Base-by-base conservation (phyloP, 2,888 invertebrate genomes). In the Ethmia dodecea region DNA sequence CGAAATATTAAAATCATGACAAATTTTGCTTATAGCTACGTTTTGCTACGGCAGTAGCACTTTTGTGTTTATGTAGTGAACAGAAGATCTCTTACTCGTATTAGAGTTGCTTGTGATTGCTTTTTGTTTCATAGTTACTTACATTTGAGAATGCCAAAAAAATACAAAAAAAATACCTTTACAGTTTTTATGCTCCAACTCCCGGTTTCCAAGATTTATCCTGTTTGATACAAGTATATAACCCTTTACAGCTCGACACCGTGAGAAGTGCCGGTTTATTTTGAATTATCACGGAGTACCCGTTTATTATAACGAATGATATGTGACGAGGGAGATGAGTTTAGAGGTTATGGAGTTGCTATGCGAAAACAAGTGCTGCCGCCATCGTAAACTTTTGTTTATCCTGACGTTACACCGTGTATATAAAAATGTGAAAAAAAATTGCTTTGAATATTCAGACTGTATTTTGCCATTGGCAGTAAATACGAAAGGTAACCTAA, bases 171-270 rank as follows among this genome's bases (percentile, higher is more conserved):
- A n/a, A n/a, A n/a, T n/a, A n/a, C n/a, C n/a, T n/a, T n/a, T n/a
- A n/a, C n/a, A n/a, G n/a, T 18, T 26, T 26, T 26, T 2, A 11
- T 12, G 1, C 11, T 8, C 22, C 22, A 6, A 24, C 44, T 47
- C 45, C 27, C 20, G 11, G 32, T 27, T 44, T 51, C 40, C 12
- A 18, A 54, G 55, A 56, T 56, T 53, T 53, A 56, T 52, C 42
- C 38, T 45, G 43, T 50, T 54, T 54, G 51, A 49, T 40, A 46
- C 26, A 44, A 47, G 51, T 52, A 49, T 52, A 54, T 51, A 54
- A 43, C 46, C 47, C 45, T 54, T 55, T 45, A 52, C 50, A 45
- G 40, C 43, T 42, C 41, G 38, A 42, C 33, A 20, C 35, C 35
- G 30, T 32, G 35, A 38, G 31, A 28, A 34, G 24, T 22, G 20